phyloP scores from a whole-genome alignment of 37 sponge, comb jelly and placozoan species.

The Agelas oroides region DNA sequence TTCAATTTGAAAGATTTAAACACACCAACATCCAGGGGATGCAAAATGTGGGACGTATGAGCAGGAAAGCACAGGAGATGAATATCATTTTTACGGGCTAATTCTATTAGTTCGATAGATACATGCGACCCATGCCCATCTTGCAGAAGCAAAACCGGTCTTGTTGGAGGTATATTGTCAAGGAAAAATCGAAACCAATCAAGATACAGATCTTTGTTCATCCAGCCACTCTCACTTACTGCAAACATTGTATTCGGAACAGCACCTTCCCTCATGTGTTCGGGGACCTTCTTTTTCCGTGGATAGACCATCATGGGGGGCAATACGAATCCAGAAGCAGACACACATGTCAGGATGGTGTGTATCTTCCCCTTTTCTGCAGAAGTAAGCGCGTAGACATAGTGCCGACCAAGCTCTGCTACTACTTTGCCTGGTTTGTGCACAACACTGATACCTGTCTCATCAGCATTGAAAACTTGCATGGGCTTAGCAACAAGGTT shows the following conservation, averaged over 20 bases:
- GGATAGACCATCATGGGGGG: slow-evolving; percentile 43
- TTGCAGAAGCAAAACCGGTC: neutral
- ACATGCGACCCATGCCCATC: slow-evolving; percentile 5
- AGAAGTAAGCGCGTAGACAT: slow-evolving; percentile 46
- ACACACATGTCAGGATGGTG: slow-evolving; percentile 34
- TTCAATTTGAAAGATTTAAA: slow-evolving; percentile 45
- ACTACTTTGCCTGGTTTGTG: slow-evolving; percentile 48
- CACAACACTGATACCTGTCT: slow-evolving; percentile 38
- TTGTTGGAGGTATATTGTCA: neutral
- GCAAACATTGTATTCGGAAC: slow-evolving; percentile 2
- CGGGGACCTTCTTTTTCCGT: slow-evolving; percentile 1
- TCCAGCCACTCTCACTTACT: slow-evolving; percentile 17
- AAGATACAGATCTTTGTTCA: no score
- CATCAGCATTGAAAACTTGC: slow-evolving; percentile 53
- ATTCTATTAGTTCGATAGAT: neutral
- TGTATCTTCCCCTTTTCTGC: slow-evolving; percentile 51
- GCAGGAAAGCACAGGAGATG: slow-evolving; percentile 56
- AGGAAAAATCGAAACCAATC: slow-evolving; percentile 22
- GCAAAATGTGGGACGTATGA: slow-evolving; percentile 59
- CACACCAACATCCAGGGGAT: slow-evolving; percentile 62
- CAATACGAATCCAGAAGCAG: slow-evolving; percentile 24
- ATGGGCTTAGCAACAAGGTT: slow-evolving; percentile 50
- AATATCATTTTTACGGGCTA: slow-evolving; percentile 29
- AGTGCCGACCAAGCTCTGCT: slow-evolving; percentile 8
- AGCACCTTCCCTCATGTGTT: neutral